These are phyloP conservation scores for Taenaris catops DNA, from an alignment of 2,888 invertebrate genomes.

Conservation along the genomic window DNA sequence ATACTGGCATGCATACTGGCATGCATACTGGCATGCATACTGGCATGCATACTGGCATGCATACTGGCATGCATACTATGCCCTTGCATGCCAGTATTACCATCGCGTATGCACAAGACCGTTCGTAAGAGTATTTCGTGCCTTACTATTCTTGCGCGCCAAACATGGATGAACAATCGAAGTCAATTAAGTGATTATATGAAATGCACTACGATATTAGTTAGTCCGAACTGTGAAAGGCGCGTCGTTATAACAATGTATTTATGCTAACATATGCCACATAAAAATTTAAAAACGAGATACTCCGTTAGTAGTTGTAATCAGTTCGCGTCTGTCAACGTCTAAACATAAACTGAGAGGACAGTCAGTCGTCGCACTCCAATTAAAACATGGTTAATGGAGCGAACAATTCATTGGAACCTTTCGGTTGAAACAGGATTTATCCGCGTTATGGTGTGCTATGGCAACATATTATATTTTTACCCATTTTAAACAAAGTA, in stretches of 20 bases:
- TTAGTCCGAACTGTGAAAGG: constrained; percentile 12
- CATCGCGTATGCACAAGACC: too few relatives aligned
- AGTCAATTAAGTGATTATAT: too few relatives aligned
- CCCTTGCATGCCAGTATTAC: too few relatives aligned
- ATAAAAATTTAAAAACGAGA: neutral
- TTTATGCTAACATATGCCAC: neutral
- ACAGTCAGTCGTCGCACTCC: constrained; percentile 40
- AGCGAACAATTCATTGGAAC: constrained; percentile 50
- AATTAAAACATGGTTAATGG: constrained; percentile 63
- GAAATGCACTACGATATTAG: constrained; percentile 17
- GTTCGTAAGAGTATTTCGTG: too few relatives aligned
- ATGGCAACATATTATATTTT: neutral
- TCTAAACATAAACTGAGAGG: constrained; percentile 47
- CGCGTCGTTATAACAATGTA: constrained; percentile 9
- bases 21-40: too few relatives aligned
- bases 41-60: too few relatives aligned
- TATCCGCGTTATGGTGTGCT: constrained; percentile 65
- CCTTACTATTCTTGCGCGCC: too few relatives aligned
- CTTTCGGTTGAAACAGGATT: constrained; percentile 73
- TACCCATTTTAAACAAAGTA: too few relatives aligned
- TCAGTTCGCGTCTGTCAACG: constrained; percentile 34
- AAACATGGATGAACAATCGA: too few relatives aligned
- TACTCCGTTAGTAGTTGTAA: constrained; percentile 4
- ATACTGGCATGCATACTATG: too few relatives aligned
- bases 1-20: too few relatives aligned